Base-by-base conservation (phyloP, 2,888 invertebrate species). In the Clanis bilineata region DNA sequence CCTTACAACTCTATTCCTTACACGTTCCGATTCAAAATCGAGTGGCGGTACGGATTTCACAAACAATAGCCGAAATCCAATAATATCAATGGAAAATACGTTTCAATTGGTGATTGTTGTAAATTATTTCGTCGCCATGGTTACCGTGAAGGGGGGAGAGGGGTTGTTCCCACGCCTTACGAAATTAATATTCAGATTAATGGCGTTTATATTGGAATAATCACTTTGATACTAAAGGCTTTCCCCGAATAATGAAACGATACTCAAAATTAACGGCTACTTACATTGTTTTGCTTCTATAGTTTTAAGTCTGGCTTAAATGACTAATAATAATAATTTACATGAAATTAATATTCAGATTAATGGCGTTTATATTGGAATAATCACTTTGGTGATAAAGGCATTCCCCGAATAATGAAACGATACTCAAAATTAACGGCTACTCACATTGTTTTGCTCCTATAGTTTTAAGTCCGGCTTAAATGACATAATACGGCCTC, bases 101-200 rank as follows among this genome's bases (percentile, higher is more conserved):
- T 56, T 45, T 45, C 47, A 45, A 51, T 54, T 54, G 57, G 43
- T 41, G 15, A 56, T 57, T 60, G 57, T 57, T 57, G 57, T 54
- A 57, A 61, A 61, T 57, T 61, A 57, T 44, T 43, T 38, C 41
- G 23, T 18, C 41, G 57, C 25, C 18, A 57, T 57, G 57, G 44
- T 4, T 22, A 57, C 28, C 18, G n/a, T 1, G 32, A 12, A 7
- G n/a, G 18, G 15, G 28, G 15, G 15, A 25, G 23, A 25, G 15
- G 9, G 5, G 10, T 22, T 10, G 36, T 18, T 18, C 36, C 10
- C 21, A 2, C 21, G 32, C 28, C 12, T 10, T 21, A 12, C 15
- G 3, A 23, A 39, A 22, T 15, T n/a, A n/a, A 2, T 36, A 36
- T 36, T 36, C 2, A 36, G 10, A 36, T 36, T 7, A 36, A 36